Percentiles rank a stretch among this genome's conserved stretches.
Evolutionary conservation across 2,113 vertebrate genomes (phyloP).

Genomic region (Strix aluco): DNA sequence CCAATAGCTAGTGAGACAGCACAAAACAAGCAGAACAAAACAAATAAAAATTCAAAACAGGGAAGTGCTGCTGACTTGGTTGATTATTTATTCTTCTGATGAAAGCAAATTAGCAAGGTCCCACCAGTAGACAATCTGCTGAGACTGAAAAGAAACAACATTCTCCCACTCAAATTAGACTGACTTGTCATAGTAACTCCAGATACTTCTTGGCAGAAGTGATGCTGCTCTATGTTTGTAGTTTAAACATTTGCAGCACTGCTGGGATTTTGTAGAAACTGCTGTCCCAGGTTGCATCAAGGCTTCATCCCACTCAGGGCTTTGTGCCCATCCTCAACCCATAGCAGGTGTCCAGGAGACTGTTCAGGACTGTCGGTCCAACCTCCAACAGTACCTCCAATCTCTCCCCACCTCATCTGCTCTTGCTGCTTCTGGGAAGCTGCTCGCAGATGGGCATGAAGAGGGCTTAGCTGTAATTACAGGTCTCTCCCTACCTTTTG

Average conservation of each 20-base stretch:
- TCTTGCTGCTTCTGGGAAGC: background rate
- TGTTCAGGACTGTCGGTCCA: background rate
- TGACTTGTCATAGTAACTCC: background rate
- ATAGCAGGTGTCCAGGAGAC: background rate
- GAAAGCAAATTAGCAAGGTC: background rate
- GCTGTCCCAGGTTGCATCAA: background rate
- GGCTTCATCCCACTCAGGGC: background rate
- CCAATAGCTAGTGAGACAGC: background rate
- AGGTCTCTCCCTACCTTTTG: too few species aligned
- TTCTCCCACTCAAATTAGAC: background rate
- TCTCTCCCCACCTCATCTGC: background rate
- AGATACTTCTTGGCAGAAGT: background rate
- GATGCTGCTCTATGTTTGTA: background rate
- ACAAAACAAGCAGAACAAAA: background rate
- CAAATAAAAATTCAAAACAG: background rate
- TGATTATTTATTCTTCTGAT: background rate
- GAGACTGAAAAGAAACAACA: background rate
- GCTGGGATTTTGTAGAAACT: background rate
- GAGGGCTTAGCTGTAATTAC: background rate
- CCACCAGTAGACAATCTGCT: background rate
- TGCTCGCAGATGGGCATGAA: background rate
- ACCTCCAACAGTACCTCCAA: background rate
- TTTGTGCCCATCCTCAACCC: background rate
- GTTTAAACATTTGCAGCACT: background rate
- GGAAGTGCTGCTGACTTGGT: background rate